Evolutionary conservation across 2,888 invertebrate genomes (phyloP).

Genomic region (Tryphoninae sp.): DNA sequence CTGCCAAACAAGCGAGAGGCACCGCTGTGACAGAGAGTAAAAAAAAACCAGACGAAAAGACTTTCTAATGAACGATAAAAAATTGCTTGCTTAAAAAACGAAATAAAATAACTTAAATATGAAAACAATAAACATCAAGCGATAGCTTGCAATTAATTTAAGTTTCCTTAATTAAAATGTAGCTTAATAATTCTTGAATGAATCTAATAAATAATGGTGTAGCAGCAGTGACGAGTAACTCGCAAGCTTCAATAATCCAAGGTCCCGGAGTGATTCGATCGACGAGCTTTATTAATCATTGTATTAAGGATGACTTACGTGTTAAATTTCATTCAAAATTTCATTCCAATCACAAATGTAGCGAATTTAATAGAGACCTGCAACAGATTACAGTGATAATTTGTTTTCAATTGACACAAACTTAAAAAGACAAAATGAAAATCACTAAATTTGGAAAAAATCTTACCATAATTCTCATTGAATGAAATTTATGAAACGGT

Average conservation of each 20-base stretch:
- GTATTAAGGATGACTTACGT: too few relatives aligned
- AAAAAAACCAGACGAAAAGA: neutral
- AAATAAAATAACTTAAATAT: neutral
- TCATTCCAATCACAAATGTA: too few relatives aligned
- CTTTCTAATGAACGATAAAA: conserved; percentile 13
- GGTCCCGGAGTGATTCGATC: conserved; percentile 45
- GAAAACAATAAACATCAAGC: neutral
- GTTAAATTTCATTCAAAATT: too few relatives aligned
- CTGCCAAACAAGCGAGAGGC: conserved; percentile 51
- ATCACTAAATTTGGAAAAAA: too few relatives aligned
- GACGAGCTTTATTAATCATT: conserved; percentile 39
- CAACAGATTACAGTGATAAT: too few relatives aligned
- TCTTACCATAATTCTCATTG: too few relatives aligned
- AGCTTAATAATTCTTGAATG: conserved; percentile 12
- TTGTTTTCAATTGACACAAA: too few relatives aligned
- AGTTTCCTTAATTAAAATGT: conserved; percentile 23
- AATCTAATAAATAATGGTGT: conserved; percentile 14
- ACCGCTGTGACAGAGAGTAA: conserved; percentile 64
- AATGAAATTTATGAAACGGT: too few relatives aligned
- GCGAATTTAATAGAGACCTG: too few relatives aligned
- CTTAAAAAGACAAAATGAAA: too few relatives aligned
- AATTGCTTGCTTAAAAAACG: conserved; percentile 23
- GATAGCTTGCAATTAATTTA: conserved; percentile 15
- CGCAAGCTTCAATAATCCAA: conserved; percentile 10
- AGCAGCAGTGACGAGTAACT: conserved; percentile 1